Percentiles rank a stretch among this genome's conserved stretches.
These are phyloP conservation scores for Pseudeuparius sepicola DNA, from an alignment of 2,888 invertebrate species.

Conservation along the genomic window DNA sequence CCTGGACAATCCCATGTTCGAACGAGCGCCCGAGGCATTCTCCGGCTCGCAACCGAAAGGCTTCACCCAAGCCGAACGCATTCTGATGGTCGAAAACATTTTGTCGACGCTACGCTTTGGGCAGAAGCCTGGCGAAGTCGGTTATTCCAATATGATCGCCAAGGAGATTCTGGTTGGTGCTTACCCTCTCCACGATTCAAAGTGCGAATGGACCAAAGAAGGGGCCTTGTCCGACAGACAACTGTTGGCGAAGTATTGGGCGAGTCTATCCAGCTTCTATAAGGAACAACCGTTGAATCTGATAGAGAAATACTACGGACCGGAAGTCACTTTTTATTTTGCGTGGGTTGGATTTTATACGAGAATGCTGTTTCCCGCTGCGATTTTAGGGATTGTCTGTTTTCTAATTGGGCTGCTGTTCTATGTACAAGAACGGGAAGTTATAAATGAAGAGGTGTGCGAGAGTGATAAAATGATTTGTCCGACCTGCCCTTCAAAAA, in stretches of 20 bases:
- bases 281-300: constrained; percentile 50
- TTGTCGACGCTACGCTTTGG: constrained; percentile 29
- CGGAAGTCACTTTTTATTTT: constrained; percentile 46
- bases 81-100: constrained; percentile 30
- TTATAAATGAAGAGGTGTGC: constrained; percentile 22
- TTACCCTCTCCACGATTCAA: constrained; percentile 3
- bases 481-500: constrained; percentile 17
- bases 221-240: constrained; percentile 44
- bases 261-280: constrained; percentile 41
- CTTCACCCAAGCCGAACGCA: constrained; percentile 27
- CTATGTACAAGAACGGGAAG: too few relatives aligned
- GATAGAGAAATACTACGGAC: constrained; percentile 45
- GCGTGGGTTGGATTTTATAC: constrained; percentile 47
- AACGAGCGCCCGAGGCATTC: constrained; percentile 4
- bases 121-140: constrained; percentile 16
- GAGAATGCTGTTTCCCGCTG: constrained; percentile 40
- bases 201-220: not conserved
- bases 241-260: too few relatives aligned
- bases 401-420: constrained; percentile 37
- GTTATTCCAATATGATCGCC: too few relatives aligned
- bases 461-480: constrained; percentile 19
- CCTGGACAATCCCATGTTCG: constrained; percentile 4
- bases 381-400: constrained; percentile 38
- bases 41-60: not conserved
- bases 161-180: too few relatives aligned